phyloP scores from a whole-genome alignment of 1,140 invertebrate genomes.

The Cyclargus thomasi region DNA sequence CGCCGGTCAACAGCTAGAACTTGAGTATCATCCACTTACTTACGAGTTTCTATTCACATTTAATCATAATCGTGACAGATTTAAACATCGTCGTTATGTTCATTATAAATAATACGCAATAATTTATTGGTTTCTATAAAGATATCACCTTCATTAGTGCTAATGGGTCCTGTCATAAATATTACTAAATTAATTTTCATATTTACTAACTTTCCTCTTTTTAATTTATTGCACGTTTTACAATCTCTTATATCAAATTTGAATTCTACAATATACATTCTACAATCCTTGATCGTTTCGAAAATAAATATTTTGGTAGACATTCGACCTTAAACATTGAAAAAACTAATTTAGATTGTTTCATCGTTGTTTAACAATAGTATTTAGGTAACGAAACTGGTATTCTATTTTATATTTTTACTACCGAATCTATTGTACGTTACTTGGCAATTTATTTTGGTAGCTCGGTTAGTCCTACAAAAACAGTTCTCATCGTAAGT shows the following conservation, averaged over 20 bases:
- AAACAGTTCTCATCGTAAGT: background rate
- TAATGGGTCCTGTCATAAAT: slow-evolving; percentile 3
- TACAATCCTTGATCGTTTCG: no score
- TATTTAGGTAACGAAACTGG: no score
- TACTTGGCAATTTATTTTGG: no score
- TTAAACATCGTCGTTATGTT: slow-evolving; percentile 17
- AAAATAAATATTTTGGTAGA: no score
- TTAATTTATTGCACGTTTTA: background rate
- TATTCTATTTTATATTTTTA: no score
- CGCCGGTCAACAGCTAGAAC: slow-evolving; percentile 63
- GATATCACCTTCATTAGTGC: background rate
- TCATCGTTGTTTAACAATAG: no score
- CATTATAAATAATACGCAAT: slow-evolving; percentile 17
- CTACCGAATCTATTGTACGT: no score
- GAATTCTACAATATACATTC: no score
- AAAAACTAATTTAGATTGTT: no score
- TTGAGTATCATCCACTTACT: slow-evolving; percentile 73
- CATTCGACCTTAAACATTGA: no score
- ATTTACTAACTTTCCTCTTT: background rate
- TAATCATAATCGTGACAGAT: slow-evolving; percentile 55
- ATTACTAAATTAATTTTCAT: background rate
- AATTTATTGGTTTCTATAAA: background rate
- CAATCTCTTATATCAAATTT: background rate
- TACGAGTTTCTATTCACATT: slow-evolving; percentile 62
- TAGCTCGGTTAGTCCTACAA: background rate